Base-by-base conservation (phyloP, 2,113 vertebrate genomes). In the Arizona elegans region DNA sequence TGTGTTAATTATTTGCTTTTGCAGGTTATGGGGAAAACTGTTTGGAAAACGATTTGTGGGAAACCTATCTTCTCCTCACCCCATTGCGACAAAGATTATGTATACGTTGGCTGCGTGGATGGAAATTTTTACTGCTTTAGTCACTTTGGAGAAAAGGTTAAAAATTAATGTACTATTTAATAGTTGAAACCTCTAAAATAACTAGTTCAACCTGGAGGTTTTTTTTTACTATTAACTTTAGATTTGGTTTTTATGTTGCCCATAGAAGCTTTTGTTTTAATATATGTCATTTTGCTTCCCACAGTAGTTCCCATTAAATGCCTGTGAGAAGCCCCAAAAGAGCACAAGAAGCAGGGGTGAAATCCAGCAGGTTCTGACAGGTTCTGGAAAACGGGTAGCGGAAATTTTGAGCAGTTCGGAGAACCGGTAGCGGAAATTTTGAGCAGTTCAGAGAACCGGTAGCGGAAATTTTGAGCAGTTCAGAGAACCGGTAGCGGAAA, bases 61-160 rank as follows among this genome's bases (percentile, higher is more conserved):
- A 97, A 97, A 70, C 99, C 99, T 0, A 97, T 99, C 93, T 99
- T 99, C 96, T 99, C 99, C 0, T 99, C 99, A 5, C 99, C 99
- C 29, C 97, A 96, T 92, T 98, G 97, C 94, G 98, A 95, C 90
- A 96, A 95, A 23, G 95, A 94, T 7, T 96, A 75, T 0, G 6
- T 99, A 17, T 98, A 94, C 17, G 91, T 99, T 90, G 98, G 99
- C n/a, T 99, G 98, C 12, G 99, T 99, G 92, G 98, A 99, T 89
- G 98, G 98, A 95, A 98, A 97, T 94, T 95, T 99, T 52, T 97
- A 98, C 90, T 98, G 98, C 96, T 98, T 98, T 93, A 98, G 96
- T 92, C 97, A 98, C 94, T 94, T 94, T 0, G 99, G 99, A 94
- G 95, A 98, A 95, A 97, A 97, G 99, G 99, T 99, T 95, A 96